These are phyloP conservation scores for Drosophila kanapiae DNA, from an alignment of 1,140 invertebrate species.

Conservation along the genomic window DNA sequence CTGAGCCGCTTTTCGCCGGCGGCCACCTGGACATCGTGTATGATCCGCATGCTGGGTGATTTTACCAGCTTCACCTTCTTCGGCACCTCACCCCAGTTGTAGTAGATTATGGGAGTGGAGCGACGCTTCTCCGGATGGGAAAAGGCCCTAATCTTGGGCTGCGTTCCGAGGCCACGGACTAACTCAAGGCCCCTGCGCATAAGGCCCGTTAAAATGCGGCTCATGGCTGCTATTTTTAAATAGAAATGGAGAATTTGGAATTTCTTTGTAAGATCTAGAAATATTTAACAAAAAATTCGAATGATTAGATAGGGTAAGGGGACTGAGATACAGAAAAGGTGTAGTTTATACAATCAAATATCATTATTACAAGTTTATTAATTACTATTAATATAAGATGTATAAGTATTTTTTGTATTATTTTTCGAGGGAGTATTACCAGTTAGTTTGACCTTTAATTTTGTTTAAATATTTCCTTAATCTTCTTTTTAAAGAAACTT, in stretches of 20 bases:
- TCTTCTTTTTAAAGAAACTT: too few species aligned
- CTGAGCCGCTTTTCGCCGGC: neutral
- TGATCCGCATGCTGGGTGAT: neutral
- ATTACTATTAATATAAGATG: too few species aligned
- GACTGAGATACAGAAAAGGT: neutral
- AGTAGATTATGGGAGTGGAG: slow-evolving; percentile 20
- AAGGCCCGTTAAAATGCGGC: neutral
- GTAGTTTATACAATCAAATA: too few species aligned
- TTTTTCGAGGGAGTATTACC: too few species aligned
- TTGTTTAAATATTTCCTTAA: too few species aligned
- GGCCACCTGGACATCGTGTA: neutral
- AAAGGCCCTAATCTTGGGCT: neutral
- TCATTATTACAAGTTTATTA: too few species aligned
- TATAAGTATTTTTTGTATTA: too few species aligned
- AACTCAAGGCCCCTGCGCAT: neutral
- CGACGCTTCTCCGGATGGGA: slow-evolving; percentile 42
- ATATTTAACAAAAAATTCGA: neutral
- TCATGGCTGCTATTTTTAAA: neutral
- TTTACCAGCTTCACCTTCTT: neutral
- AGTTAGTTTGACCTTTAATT: too few species aligned
- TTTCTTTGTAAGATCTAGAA: neutral
- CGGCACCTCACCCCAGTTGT: neutral
- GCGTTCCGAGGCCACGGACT: neutral
- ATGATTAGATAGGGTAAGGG: neutral
- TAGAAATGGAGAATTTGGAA: slow-evolving; percentile 1